Base-by-base conservation (phyloP, 2,797 vertebrate species). In the Takifugu rubripes region DNA sequence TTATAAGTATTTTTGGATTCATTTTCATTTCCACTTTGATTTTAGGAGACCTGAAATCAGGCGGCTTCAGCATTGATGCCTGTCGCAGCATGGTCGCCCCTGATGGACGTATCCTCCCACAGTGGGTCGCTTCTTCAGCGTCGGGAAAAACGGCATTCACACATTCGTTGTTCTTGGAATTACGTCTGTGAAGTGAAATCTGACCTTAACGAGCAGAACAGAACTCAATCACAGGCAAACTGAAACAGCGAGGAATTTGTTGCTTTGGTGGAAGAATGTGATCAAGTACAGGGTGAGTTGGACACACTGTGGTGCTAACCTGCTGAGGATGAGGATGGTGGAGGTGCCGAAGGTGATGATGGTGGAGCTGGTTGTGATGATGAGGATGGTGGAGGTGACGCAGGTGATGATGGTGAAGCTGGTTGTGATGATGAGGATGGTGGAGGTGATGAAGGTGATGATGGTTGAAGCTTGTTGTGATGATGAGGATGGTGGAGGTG, bases 51-150 rank as follows among this genome's bases (percentile, higher is more conserved):
- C 12, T 83, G 49, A 80, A 76, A 45, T 72, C 60, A 16, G 82
- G 79, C 48, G 87, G 67, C 2, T 96, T 96, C 86, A 92, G 82
- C 70, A 85, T 93, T 5, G 94, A 97, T 44, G 89, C 91, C 48
- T 94, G 94, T 70, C 89, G 89, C 77, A 88, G 92, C 77, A 91
- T 96, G 70, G 87, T 96, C 48, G 92, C 94, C 49, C n/a, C 83
- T 97, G 76, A 93, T 93, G 91, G 94, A 95, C 62, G 94, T 95
- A 96, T 96, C 94, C 91, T 94, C 0, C 29, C 14, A 4, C n/a
- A 21, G n/a, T 21, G 4, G 25, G 17, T 14, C 43, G 52, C 16
- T 44, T 1, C 36, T 3, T 40, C 6, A 2, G 0, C 16, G 6
- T 46, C 21, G 17, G 17, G 17, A n/a, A 46, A 12, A 17, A 46